Conservation (phyloP, 2,888 invertebrate species). For the Phortica magna region DNA sequence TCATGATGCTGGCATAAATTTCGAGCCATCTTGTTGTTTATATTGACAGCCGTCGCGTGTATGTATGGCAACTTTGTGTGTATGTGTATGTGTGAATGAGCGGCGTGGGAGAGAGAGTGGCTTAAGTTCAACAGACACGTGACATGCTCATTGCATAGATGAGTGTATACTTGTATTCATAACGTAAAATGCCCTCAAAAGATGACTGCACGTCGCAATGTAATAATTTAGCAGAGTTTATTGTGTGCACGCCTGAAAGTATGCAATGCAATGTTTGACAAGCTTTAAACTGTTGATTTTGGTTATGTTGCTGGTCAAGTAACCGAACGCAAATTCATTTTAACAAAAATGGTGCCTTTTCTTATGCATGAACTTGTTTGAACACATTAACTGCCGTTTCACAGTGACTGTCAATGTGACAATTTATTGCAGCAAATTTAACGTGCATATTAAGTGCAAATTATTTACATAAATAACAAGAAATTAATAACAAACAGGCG, state of each 20-base stretch:
- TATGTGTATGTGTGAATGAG: not conserved
- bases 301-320: not conserved
- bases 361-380: too few relatives aligned
- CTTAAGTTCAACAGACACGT: slow-evolving; percentile 5
- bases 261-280: slow-evolving; percentile 46
- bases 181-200: slow-evolving; percentile 43
- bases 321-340: too few relatives aligned
- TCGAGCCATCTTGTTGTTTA: slow-evolving; percentile 37
- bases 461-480: slow-evolving; percentile 73
- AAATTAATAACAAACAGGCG: slow-evolving; percentile 72
- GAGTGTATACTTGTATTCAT: slow-evolving; percentile 13
- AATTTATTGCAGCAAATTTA: slow-evolving; percentile 61
- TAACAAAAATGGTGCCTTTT: too few relatives aligned
- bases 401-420: slow-evolving; percentile 10
- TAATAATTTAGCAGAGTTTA: slow-evolving; percentile 70
- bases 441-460: slow-evolving; percentile 68
- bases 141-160: not conserved
- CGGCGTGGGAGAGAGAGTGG: not conserved
- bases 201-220: slow-evolving; percentile 70
- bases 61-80: too few relatives aligned
- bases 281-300: not conserved
- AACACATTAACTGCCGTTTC: too few relatives aligned
- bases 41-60: slow-evolving; percentile 57
- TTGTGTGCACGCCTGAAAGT: slow-evolving; percentile 50
- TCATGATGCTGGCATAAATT: slow-evolving; percentile 35